These are phyloP conservation scores for Mesaphorura yosii DNA, from an alignment of 1,140 invertebrate species.

Conservation along the genomic window DNA sequence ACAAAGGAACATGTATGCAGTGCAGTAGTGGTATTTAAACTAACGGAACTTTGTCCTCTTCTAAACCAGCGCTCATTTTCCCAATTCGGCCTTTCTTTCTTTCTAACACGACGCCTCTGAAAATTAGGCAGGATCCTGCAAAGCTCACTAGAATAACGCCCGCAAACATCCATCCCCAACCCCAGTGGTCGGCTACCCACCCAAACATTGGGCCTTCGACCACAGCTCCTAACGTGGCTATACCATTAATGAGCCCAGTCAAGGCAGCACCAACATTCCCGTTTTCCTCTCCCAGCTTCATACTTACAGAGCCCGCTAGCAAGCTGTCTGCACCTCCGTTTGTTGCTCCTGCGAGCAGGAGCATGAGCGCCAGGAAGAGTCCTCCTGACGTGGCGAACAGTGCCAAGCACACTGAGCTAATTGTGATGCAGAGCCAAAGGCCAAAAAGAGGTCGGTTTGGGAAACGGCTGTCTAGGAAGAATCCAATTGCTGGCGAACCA, in stretches of 20 bases:
- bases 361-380: constrained; percentile 38
- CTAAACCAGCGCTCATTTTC: not conserved
- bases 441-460: constrained; percentile 36
- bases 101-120: not conserved
- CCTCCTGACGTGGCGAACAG: constrained; percentile 40
- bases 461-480: constrained; percentile 39
- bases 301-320: constrained; percentile 39
- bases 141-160: constrained; percentile 38
- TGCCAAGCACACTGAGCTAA: constrained; percentile 37
- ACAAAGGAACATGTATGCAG: too few species aligned
- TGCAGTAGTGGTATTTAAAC: too few species aligned
- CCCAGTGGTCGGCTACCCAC: constrained; percentile 37
- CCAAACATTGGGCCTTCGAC: constrained; percentile 43
- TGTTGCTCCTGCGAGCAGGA: constrained; percentile 41
- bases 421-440: constrained; percentile 36
- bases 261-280: constrained; percentile 38
- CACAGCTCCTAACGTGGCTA: constrained; percentile 43
- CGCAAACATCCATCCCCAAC: constrained; percentile 44
- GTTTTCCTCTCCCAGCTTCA: constrained; percentile 41
- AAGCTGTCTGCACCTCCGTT: constrained; percentile 45
- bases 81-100: not conserved
- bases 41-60: not conserved
- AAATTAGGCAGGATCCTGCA: not conserved
- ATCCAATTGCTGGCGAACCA: constrained; percentile 40
- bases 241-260: constrained; percentile 41